phyloP scores from a whole-genome alignment of 2,888 invertebrate species.

The Anticlea derivata region DNA sequence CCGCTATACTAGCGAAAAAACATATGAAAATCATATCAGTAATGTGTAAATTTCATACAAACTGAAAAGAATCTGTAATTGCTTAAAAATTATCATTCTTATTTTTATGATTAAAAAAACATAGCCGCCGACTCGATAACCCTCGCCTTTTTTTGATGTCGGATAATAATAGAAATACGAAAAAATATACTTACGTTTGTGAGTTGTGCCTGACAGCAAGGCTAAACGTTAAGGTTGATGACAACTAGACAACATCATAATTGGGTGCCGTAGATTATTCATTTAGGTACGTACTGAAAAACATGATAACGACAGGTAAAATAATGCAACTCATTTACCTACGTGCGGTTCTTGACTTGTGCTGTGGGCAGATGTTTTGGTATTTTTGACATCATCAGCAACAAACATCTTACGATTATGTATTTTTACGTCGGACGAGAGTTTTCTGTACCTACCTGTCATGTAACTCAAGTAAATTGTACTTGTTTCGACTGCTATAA shows the following conservation, averaged over 20 bases:
- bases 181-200: slow-evolving; percentile 6
- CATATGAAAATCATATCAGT: too few species aligned
- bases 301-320: too few species aligned
- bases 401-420: slow-evolving; percentile 33
- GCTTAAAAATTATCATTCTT: too few species aligned
- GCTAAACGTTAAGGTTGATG: slow-evolving; percentile 46
- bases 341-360: slow-evolving; percentile 27
- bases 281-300: not conserved
- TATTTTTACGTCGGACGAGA: slow-evolving; percentile 31
- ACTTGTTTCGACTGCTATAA: slow-evolving; percentile 22
- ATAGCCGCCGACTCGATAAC: too few species aligned
- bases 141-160: too few species aligned
- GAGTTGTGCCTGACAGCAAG: slow-evolving; percentile 43
- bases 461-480: slow-evolving; percentile 37
- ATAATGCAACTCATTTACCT: slow-evolving; percentile 23
- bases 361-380: slow-evolving; percentile 30
- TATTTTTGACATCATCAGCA: slow-evolving; percentile 32
- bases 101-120: too few species aligned
- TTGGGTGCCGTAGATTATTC: slow-evolving; percentile 24
- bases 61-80: too few species aligned
- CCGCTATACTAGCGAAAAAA: too few species aligned
- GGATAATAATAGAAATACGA: slow-evolving; percentile 45
- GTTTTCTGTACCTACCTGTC: slow-evolving; percentile 29
- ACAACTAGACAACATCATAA: slow-evolving; percentile 46
- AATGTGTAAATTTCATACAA: too few species aligned